Base-by-base conservation (phyloP, 2,797 vertebrate species). In the Gymnoscopelus braueri region DNA sequence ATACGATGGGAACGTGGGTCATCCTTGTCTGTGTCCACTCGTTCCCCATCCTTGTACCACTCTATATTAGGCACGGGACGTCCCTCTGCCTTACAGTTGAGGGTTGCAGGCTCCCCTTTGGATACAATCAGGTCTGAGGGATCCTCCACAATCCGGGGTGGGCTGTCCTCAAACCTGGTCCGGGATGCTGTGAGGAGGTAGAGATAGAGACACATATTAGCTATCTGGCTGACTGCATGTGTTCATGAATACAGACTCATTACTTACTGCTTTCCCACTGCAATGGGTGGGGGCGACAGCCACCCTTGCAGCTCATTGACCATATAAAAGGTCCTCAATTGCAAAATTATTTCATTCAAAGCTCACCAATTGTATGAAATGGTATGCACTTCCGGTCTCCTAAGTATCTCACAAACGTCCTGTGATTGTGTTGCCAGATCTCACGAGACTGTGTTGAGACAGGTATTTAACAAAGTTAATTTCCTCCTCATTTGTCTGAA, bases 11-110 rank as follows among this genome's bases (percentile, higher is more conserved):
- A 98, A 0, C 97, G 96, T 0, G 97, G 96, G 70, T 98, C 97
- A 3, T 98, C 97, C 5, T 86, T 92, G 80, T 97, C 96, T 0
- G 97, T 98, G 83, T 97, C 96, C 78, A 98, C 97, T 0, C 96
- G 91, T 64, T 97, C 96, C 0, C 97, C 97, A 0, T 99, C 97
- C 64, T 97, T 98, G 85, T 96, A 99, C 97, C 97, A 98, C 84
- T 98, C 96, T 11, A 98, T 93, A 0, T 79, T 84, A 0, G 97
- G 97, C 0, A 83, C 11, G 0, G 97, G 97, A 0, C 96, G 90
- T 0, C 97, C 97, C 75, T 98, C 97, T 0, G 96, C 97, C 54
- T 96, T 96, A 80, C 97, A 99, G 91, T 96, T 97, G 73, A 99
- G 89, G 0, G 97, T 99, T 73, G 97, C 97, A 0, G 97, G 96